A percentile compares a stretch with the other conserved stretches of the same genome.
phyloP scores from a whole-genome alignment of 2,888 invertebrate species.

The Branchellion lobata region DNA sequence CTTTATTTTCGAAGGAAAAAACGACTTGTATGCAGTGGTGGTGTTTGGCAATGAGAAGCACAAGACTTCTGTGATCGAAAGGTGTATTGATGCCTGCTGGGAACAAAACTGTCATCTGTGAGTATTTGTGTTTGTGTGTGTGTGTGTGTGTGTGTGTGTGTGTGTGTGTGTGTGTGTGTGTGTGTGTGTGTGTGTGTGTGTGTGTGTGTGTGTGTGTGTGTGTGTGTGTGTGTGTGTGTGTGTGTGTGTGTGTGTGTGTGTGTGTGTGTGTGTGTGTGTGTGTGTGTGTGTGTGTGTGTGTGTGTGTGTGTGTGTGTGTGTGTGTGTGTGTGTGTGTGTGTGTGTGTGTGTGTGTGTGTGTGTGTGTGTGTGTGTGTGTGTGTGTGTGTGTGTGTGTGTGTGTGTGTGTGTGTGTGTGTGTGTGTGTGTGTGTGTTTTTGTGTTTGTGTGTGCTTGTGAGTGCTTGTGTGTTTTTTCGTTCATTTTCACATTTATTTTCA shows the following conservation, averaged over 20 bases:
- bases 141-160: constrained; percentile 16
- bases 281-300: neutral
- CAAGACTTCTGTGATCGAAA: constrained; percentile 30
- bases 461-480: too few relatives aligned
- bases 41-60: constrained; percentile 32
- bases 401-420: neutral
- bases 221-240: neutral
- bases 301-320: neutral
- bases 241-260: constrained; percentile 12
- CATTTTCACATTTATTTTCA: too few relatives aligned
- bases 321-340: neutral
- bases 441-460: too few relatives aligned
- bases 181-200: constrained; percentile 2
- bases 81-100: constrained; percentile 5
- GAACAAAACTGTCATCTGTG: constrained; percentile 27
- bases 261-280: neutral
- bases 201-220: neutral
- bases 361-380: neutral
- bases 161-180: constrained; percentile 9
- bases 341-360: neutral
- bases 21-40: constrained; percentile 29
- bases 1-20: constrained; percentile 2
- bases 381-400: neutral
- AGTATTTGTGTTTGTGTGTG: neutral
- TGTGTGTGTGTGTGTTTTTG: constrained; percentile 1